phyloP scores from a whole-genome alignment of 2,113 vertebrate genomes.

The Myanophis thanlyinensis region DNA sequence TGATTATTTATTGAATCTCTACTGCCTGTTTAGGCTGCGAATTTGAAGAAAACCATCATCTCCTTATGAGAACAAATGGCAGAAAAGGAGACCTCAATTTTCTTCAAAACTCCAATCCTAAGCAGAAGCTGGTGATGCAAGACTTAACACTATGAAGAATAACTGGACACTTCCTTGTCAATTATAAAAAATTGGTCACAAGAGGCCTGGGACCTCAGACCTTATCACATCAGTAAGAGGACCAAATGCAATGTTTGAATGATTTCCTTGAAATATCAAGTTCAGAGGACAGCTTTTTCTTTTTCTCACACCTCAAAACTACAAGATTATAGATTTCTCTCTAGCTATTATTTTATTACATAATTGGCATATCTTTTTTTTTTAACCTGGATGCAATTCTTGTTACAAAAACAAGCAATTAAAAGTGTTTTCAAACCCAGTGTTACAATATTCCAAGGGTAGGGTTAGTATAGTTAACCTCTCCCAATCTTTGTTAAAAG shows the following conservation, averaged over 20 bases:
- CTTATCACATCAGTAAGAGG: not conserved
- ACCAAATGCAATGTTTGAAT: not conserved
- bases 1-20: not conserved
- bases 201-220: not conserved
- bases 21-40: not conserved
- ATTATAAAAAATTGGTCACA: not conserved
- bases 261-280: not conserved
- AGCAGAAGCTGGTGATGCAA: not conserved
- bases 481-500: not conserved
- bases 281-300: not conserved
- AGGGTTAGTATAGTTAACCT: not conserved
- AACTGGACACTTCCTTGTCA: not conserved
- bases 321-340: not conserved
- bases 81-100: not conserved
- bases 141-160: not conserved
- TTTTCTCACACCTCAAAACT: not conserved
- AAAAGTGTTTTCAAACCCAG: not conserved
- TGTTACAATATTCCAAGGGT: not conserved
- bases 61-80: not conserved
- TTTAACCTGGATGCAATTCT: not conserved
- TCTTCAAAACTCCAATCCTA: not conserved
- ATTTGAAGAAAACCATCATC: not conserved
- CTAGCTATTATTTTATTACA: not conserved
- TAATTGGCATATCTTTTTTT: not conserved
- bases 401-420: not conserved